Evolutionary conservation across 2,113 vertebrate species (phyloP).

Genomic region (Martes martes): DNA sequence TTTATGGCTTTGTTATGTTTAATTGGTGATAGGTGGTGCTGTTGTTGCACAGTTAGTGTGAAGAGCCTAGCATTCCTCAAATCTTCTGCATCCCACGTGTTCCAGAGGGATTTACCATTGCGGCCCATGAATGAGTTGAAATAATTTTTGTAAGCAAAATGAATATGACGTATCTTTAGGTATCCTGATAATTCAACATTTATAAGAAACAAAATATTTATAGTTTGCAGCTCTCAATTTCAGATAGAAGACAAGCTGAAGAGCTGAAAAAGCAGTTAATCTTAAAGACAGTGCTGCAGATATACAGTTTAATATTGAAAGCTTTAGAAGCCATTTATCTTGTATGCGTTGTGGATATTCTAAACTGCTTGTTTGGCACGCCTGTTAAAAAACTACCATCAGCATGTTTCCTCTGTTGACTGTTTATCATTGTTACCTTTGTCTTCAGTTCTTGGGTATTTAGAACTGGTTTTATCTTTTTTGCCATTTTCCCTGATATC

Average conservation of each 20-base stretch:
- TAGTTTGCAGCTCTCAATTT: conserved; percentile 60
- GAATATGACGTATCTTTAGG: neutral
- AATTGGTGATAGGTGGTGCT: conserved; percentile 62
- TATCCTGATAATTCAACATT: neutral
- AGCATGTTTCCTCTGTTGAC: conserved; percentile 12
- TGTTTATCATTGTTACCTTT: conserved; percentile 67
- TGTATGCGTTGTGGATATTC: conserved; percentile 54
- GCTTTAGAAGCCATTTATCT: conserved; percentile 59
- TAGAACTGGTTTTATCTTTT: conserved; percentile 66
- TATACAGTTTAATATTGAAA: conserved; percentile 56
- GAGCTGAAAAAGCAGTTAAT: conserved; percentile 61
- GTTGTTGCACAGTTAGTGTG: neutral
- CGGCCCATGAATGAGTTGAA: neutral
- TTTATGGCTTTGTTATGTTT: neutral
- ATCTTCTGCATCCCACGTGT: neutral
- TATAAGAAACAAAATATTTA: conserved; percentile 31
- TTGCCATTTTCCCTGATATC: conserved; percentile 69
- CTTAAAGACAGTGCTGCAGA: conserved; percentile 25
- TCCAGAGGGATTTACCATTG: neutral
- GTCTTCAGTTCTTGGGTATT: conserved; percentile 67
- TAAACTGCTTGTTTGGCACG: conserved; percentile 67
- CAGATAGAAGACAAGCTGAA: conserved; percentile 56
- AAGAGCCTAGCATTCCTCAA: neutral
- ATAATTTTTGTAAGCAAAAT: conserved; percentile 36
- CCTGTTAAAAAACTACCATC: conserved; percentile 39